Evolutionary conservation across 2,888 invertebrate species (phyloP).

Genomic region (Pandemis cinnamomeana): DNA sequence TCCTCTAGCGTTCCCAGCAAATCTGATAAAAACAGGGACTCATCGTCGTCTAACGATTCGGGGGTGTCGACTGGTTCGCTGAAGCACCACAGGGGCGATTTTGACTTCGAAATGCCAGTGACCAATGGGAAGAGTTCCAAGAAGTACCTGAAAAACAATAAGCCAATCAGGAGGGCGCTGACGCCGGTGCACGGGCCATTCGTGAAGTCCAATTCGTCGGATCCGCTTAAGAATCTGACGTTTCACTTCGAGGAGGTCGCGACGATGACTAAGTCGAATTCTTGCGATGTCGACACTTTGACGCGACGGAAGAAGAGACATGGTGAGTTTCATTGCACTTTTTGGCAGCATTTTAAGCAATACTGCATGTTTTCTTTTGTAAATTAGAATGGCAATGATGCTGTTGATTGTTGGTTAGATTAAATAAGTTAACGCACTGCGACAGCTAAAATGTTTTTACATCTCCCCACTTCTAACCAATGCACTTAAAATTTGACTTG

Average conservation of each 20-base stretch:
- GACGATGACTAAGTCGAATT: slow-evolving; percentile 85
- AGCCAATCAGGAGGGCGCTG: slow-evolving; percentile 74
- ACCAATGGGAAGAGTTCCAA: slow-evolving; percentile 79
- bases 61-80: slow-evolving; percentile 88
- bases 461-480: too few species aligned
- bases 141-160: slow-evolving; percentile 74
- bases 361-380: too few species aligned
- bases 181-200: slow-evolving; percentile 83
- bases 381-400: too few species aligned
- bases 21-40: slow-evolving; percentile 87
- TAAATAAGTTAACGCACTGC: too few species aligned
- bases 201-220: slow-evolving; percentile 86
- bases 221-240: slow-evolving; percentile 85
- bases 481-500: too few species aligned
- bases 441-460: too few species aligned
- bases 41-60: slow-evolving; percentile 89
- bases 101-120: slow-evolving; percentile 85
- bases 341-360: too few species aligned
- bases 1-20: slow-evolving; percentile 89
- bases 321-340: slow-evolving; percentile 58
- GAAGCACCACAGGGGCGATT: slow-evolving; percentile 86
- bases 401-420: too few species aligned
- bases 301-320: slow-evolving; percentile 79
- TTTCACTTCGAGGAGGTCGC: slow-evolving; percentile 87
- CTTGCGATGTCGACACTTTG: slow-evolving; percentile 86